These are phyloP conservation scores for Petrolisthes manimaculis DNA, from an alignment of 2,888 invertebrate genomes.

Conservation along the genomic window DNA sequence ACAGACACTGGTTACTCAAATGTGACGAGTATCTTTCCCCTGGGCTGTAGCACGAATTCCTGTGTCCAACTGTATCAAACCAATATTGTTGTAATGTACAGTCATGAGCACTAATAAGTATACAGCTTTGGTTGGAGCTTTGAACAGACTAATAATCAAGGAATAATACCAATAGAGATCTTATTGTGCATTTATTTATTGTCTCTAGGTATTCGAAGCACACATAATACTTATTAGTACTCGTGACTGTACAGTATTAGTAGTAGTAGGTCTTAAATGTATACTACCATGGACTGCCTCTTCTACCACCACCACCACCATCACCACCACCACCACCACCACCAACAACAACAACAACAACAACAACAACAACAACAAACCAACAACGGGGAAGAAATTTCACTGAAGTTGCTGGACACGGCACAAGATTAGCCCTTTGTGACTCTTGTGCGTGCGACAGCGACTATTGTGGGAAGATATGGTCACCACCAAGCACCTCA, in stretches of 20 bases:
- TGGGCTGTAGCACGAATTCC: too few relatives aligned
- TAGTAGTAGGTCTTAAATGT: neutral
- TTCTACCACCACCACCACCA: neutral
- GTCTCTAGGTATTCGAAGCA: too few relatives aligned
- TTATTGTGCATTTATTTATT: too few relatives aligned
- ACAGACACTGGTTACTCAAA: too few relatives aligned
- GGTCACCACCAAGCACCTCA: neutral
- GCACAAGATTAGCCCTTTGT: slow-evolving; percentile 90
- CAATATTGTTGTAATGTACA: too few relatives aligned
- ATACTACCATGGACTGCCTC: neutral
- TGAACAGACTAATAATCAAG: too few relatives aligned
- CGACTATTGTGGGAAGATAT: slow-evolving; percentile 86
- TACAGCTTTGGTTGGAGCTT: too few relatives aligned
- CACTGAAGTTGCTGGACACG: slow-evolving; percentile 98
- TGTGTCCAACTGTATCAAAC: too few relatives aligned
- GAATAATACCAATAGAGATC: too few relatives aligned
- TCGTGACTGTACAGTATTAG: neutral
- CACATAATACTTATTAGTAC: too few relatives aligned
- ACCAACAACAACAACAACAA: neutral
- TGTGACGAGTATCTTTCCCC: too few relatives aligned
- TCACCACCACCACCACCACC: neutral
- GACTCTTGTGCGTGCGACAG: slow-evolving; percentile 99
- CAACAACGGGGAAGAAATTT: slow-evolving; percentile 71
- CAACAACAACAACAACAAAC: neutral
- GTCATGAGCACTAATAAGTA: too few relatives aligned